Evolutionary conservation across 2,113 vertebrate genomes (phyloP).

Genomic region (Erythrolamprus reginae): DNA sequence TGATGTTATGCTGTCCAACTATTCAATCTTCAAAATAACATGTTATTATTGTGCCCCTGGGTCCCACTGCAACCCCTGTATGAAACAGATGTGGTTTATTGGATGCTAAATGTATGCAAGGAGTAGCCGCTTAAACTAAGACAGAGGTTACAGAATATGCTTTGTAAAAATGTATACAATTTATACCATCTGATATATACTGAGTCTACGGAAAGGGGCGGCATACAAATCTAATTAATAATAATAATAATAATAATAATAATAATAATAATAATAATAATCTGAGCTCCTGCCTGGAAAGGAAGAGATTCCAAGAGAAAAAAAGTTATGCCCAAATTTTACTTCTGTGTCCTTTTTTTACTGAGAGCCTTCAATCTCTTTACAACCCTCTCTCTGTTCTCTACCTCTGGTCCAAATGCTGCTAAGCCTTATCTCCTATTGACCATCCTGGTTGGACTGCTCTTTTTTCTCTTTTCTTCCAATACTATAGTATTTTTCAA

Average conservation of each 20-base stretch:
- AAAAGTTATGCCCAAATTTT: background rate
- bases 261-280: too few relatives aligned
- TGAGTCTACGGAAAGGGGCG: too few relatives aligned
- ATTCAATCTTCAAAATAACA: background rate
- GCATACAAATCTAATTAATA: too few relatives aligned
- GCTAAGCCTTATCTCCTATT: background rate
- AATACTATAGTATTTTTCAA: too few relatives aligned
- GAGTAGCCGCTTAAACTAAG: background rate
- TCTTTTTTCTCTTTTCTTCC: too few relatives aligned
- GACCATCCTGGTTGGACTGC: too few relatives aligned
- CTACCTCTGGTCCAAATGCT: background rate
- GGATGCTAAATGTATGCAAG: background rate
- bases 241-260: too few relatives aligned
- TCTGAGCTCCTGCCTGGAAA: background rate
- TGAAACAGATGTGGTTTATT: conserved; percentile 12
- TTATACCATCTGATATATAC: background rate
- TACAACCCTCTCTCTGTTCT: background rate
- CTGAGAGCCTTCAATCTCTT: too few relatives aligned
- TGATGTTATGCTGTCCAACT: background rate
- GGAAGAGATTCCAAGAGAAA: background rate
- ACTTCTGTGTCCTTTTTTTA: too few relatives aligned
- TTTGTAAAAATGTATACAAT: background rate
- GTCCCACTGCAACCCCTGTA: background rate
- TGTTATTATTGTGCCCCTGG: background rate
- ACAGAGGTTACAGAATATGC: background rate